Base-by-base conservation (phyloP, 2,797 vertebrate genomes). In the Manis pentadactyla region DNA sequence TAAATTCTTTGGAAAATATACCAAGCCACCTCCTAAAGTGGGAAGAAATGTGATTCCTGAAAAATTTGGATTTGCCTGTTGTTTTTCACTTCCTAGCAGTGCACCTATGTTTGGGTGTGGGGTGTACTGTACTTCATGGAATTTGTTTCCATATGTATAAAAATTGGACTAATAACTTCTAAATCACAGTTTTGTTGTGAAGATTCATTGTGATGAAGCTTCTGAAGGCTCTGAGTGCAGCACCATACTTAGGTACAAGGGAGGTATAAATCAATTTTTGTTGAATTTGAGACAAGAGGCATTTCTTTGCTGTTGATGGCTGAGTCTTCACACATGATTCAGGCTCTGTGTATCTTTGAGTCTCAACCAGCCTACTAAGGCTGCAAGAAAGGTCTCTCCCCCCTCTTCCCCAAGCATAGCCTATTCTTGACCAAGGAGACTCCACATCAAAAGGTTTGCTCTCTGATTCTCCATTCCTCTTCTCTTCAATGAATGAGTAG, bases 161-260 rank as follows among this genome's bases (percentile, higher is more conserved):
- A 92, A 73, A 74, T 8, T 29, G 17, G 29, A 81, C 4, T 19
- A 69, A 83, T 14, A 59, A 57, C 53, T 73, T 93, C 34, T 71
- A 74, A 77, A 11, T 61, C 13, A 29, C 29, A 68, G 19, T 23
- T 85, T 11, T n/a, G 31, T 11, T 71, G 13, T 49, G 55, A 85
- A 79, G 71, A 86, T 13, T 64, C 37, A 42, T 7, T 18, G 17
- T 1, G 10, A 23, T 12, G 37, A 57, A 6, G 19, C 59, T 19
- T 77, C 61, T 71, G 75, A 34, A 68, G 23, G 27, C 21, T n/a
- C 0, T 1, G 57, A 27, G 15, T 3, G 1, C 2, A 29, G 53
- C 49, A 66, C 23, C 0, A 0, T 11, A 49, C 39, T 73, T 68
- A n/a, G 27, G 31, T 9, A 6, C 37, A 0, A 0, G 7, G 37